A percentile compares a stretch with the other conserved stretches of the same genome.
Conservation (phyloP, 2,888 invertebrate species). For the Aleiodes testaceus region DNA sequence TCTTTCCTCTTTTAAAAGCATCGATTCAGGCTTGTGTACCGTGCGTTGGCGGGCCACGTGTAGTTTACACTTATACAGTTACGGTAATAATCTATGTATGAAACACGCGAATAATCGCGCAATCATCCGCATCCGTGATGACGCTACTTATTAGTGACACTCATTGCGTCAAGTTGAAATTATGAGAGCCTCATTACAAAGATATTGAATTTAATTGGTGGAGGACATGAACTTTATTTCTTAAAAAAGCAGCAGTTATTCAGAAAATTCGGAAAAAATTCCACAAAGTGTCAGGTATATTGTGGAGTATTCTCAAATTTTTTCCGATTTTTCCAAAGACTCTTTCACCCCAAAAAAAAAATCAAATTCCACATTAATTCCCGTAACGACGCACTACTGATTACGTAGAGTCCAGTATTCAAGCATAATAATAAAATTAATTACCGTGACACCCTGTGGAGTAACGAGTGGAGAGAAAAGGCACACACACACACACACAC, state of each 20-base stretch:
- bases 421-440: slow-evolving; percentile 61
- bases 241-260: too few relatives aligned
- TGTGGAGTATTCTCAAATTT: background rate
- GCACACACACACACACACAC: background rate
- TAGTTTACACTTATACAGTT: slow-evolving; percentile 13
- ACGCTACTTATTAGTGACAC: slow-evolving; percentile 22
- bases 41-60: slow-evolving; percentile 20
- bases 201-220: slow-evolving; percentile 14
- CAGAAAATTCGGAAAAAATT: slow-evolving; percentile 1
- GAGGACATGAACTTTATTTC: too few relatives aligned
- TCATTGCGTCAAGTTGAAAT: slow-evolving; percentile 25
- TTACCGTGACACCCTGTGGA: slow-evolving; percentile 56
- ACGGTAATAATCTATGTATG: background rate
- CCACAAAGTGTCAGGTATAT: background rate
- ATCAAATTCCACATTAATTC: slow-evolving; percentile 40
- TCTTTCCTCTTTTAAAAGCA: slow-evolving; percentile 3
- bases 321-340: background rate
- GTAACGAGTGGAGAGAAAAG: slow-evolving; percentile 25
- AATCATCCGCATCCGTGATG: slow-evolving; percentile 28
- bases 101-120: slow-evolving; percentile 15
- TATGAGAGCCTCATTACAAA: slow-evolving; percentile 19
- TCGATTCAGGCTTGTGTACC: slow-evolving; percentile 19
- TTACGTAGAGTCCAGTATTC: slow-evolving; percentile 17
- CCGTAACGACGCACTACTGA: slow-evolving; percentile 22
- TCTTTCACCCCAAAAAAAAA: background rate